Evolutionary conservation across 1,140 invertebrate genomes (phyloP).

Genomic region (Tenebrio molitor): DNA sequence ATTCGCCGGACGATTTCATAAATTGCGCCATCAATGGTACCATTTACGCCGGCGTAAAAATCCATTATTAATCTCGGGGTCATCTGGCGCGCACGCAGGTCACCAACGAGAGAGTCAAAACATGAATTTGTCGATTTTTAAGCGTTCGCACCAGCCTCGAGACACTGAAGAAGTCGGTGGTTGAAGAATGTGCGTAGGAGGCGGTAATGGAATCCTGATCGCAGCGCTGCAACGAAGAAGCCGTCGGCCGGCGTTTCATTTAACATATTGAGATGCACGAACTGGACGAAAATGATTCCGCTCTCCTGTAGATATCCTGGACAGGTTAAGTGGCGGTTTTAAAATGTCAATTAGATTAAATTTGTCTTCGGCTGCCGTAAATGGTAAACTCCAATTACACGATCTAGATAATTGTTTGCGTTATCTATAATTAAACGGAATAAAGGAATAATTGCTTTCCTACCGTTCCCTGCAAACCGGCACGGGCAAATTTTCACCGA

Average conservation of each 20-base stretch:
- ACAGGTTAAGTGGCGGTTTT: background rate
- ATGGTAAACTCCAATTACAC: constrained; percentile 20
- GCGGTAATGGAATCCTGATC: constrained; percentile 9
- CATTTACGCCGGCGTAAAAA: constrained; percentile 1
- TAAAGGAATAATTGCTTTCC: background rate
- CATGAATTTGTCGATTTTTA: constrained; percentile 27
- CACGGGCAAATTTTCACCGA: constrained; percentile 19
- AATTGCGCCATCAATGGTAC: constrained; percentile 6
- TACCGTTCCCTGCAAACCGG: background rate
- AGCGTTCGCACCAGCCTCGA: constrained; percentile 5
- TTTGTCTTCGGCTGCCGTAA: constrained; percentile 18
- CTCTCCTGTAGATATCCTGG: background rate
- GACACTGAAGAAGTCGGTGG: background rate
- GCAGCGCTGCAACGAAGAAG: background rate
- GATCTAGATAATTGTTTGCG: background rate
- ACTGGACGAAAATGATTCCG: too few species aligned
- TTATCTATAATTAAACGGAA: constrained; percentile 19
- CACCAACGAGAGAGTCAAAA: constrained; percentile 6
- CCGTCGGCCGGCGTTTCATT: too few species aligned
- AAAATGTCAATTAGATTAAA: constrained; percentile 10
- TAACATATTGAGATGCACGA: too few species aligned
- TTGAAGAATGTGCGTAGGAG: constrained; percentile 17
- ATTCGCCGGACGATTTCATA: too few species aligned
- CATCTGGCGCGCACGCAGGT: too few species aligned
- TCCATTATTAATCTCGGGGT: background rate